These are phyloP conservation scores for Sarcophaga variegata DNA, from an alignment of 2,888 invertebrate genomes.

Conservation along the genomic window DNA sequence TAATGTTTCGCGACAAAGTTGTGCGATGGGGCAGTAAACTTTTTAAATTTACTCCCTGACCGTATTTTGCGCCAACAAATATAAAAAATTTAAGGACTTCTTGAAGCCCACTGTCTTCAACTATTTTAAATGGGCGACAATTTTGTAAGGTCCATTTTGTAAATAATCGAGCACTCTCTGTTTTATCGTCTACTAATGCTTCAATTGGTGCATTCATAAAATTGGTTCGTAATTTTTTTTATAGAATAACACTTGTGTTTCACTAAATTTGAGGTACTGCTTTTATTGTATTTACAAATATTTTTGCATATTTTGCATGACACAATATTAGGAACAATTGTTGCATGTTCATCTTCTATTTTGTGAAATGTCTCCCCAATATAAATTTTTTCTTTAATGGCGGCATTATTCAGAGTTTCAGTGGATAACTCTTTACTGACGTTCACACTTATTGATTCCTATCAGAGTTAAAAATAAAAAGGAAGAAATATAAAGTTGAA, in stretches of 20 bases:
- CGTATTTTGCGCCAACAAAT: background rate
- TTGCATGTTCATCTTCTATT: constrained; percentile 14
- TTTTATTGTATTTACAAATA: too few species aligned
- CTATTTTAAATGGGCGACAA: constrained; percentile 55
- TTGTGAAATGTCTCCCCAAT: constrained; percentile 36
- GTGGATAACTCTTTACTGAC: too few species aligned
- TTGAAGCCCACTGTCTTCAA: constrained; percentile 55
- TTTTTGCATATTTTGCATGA: too few species aligned
- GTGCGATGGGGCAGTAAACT: too few species aligned
- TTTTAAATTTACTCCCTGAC: too few species aligned
- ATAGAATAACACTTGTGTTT: too few species aligned
- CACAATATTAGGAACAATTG: constrained; percentile 21
- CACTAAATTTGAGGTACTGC: too few species aligned
- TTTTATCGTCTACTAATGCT: constrained; percentile 15
- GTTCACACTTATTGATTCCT: too few species aligned
- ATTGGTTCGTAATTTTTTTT: background rate
- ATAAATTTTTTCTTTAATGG: constrained; percentile 26
- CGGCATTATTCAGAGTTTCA: background rate
- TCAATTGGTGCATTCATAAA: constrained; percentile 14
- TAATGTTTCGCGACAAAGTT: too few species aligned
- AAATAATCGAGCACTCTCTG: constrained; percentile 20
- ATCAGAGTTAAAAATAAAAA: too few species aligned
- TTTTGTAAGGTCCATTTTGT: constrained; percentile 61
- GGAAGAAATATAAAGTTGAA: too few species aligned
- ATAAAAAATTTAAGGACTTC: constrained; percentile 30